A percentile compares a stretch with the other conserved stretches of the same genome.
These are phyloP conservation scores for Tetramorium alpestre DNA, from an alignment of 1,140 invertebrate genomes.

Conservation along the genomic window DNA sequence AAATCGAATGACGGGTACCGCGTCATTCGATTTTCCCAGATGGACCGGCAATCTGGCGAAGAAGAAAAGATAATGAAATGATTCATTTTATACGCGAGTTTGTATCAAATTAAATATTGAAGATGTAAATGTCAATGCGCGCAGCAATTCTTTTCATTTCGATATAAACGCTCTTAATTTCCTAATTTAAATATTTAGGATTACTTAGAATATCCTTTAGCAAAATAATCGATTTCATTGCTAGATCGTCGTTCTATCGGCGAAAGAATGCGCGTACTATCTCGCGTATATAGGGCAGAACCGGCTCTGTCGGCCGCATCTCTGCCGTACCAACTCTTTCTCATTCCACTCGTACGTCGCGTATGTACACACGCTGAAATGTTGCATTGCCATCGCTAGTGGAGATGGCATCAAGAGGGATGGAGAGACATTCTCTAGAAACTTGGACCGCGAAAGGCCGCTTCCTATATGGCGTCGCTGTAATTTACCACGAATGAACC, in stretches of 20 bases:
- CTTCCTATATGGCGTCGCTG: background rate
- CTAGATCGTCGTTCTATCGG: conserved; percentile 1
- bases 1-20: no score
- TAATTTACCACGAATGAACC: conserved; percentile 5
- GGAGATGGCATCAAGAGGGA: conserved; percentile 2
- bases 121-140: background rate
- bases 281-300: conserved; percentile 75
- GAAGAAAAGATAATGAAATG: background rate
- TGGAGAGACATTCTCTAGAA: conserved; percentile 27
- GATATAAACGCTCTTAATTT: background rate
- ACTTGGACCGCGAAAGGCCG: conserved; percentile 14
- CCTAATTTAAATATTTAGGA: background rate
- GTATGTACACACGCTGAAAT: background rate
- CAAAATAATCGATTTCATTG: background rate
- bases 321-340: conserved; percentile 31
- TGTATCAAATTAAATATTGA: no score
- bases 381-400: background rate
- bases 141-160: background rate
- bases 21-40: background rate
- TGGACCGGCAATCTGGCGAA: background rate
- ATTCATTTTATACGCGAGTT: background rate
- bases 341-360: background rate
- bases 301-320: conserved; percentile 63
- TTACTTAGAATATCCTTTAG: background rate
- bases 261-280: conserved; percentile 56